These are phyloP conservation scores for Ectropis grisescens DNA, from an alignment of 1,140 invertebrate genomes.

Conservation along the genomic window DNA sequence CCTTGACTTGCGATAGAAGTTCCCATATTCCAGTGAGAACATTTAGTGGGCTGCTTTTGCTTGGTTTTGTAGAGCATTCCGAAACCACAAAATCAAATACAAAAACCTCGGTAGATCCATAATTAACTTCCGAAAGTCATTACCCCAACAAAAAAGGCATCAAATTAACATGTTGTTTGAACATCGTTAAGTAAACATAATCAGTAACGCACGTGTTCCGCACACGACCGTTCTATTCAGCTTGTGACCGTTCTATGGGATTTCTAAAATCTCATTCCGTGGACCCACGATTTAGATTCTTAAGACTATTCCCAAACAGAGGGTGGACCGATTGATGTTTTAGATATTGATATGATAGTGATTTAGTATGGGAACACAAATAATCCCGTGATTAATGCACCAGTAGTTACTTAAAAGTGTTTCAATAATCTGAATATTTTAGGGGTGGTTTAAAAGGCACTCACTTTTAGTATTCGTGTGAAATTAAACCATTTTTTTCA, in stretches of 20 bases:
- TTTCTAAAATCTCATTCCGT: conserved; percentile 55
- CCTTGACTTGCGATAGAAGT: too few species aligned
- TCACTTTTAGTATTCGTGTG: too few species aligned
- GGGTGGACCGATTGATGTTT: conserved; percentile 57
- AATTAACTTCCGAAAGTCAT: conserved; percentile 39
- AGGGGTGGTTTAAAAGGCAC: too few species aligned
- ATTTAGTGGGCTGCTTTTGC: too few species aligned
- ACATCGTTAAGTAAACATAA: conserved; percentile 63
- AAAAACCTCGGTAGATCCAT: too few species aligned
- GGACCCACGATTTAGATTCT: conserved; percentile 44
- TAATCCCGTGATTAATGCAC: conserved; percentile 22
- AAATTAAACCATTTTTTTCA: too few species aligned
- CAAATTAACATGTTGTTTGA: conserved; percentile 70
- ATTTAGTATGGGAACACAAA: conserved; percentile 63
- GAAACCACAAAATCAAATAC: too few species aligned
- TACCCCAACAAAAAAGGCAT: conserved; percentile 45
- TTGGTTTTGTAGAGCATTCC: too few species aligned
- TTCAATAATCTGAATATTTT: too few species aligned
- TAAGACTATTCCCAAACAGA: conserved; percentile 63
- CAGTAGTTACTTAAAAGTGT: too few species aligned
- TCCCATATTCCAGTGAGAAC: too few species aligned
- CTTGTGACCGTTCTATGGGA: conserved; percentile 38
- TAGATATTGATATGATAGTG: conserved; percentile 67
- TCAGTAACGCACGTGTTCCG: conserved; percentile 47
- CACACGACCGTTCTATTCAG: conserved; percentile 42